Evolutionary conservation across 2,113 vertebrate genomes (phyloP).

Genomic region (Cyprinodon variegatus): DNA sequence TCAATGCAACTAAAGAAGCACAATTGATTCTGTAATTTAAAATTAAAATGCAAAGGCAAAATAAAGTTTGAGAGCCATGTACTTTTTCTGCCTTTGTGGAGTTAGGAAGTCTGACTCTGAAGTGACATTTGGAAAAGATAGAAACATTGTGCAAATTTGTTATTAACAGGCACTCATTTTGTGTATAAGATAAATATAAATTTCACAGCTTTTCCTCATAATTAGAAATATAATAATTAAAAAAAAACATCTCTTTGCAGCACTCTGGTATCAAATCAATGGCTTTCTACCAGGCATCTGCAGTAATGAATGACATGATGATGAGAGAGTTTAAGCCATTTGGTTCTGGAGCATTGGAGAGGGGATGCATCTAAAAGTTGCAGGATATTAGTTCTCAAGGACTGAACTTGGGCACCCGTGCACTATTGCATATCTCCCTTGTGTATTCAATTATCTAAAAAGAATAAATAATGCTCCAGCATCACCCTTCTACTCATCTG

Average conservation of each 20-base stretch:
- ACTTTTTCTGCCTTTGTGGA: no score
- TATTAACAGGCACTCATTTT: no score
- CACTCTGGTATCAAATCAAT: background rate
- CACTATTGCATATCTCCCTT: background rate
- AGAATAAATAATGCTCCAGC: background rate
- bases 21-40: background rate
- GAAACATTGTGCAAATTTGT: no score
- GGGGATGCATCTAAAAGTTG: background rate
- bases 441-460: background rate
- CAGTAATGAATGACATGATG: no score
- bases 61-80: background rate
- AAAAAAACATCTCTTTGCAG: no score
- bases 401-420: no score
- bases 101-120: background rate
- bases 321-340: background rate
- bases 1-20: background rate
- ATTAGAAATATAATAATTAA: no score
- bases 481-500: background rate
- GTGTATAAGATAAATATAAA: no score
- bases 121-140: background rate
- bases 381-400: background rate
- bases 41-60: background rate
- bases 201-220: no score
- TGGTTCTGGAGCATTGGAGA: background rate
- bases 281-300: no score